Conservation (phyloP, 2,888 invertebrate species). For the Synanthedon andrenaeformis region DNA sequence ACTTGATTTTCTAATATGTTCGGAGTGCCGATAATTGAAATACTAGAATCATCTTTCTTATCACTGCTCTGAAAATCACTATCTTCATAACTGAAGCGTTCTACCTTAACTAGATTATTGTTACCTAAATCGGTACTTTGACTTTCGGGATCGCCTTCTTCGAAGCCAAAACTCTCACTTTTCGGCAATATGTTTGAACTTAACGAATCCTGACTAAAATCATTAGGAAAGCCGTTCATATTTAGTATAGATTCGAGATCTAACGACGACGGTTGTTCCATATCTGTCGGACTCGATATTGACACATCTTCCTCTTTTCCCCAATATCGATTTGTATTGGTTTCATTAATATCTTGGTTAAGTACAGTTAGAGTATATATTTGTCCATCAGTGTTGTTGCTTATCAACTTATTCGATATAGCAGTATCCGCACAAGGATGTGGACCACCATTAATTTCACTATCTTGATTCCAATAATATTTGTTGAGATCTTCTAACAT, state of each 20-base stretch:
- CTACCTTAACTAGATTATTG: slow-evolving; percentile 67
- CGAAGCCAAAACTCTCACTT: slow-evolving; percentile 79
- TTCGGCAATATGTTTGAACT: slow-evolving; percentile 71
- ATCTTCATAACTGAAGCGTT: slow-evolving; percentile 54
- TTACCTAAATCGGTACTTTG: slow-evolving; percentile 77
- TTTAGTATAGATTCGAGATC: slow-evolving; percentile 86
- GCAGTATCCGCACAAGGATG: slow-evolving; percentile 60
- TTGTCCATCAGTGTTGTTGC: slow-evolving; percentile 79
- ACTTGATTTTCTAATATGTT: slow-evolving; percentile 60
- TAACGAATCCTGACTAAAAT: slow-evolving; percentile 68
- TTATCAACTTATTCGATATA: slow-evolving; percentile 61
- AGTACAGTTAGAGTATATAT: slow-evolving; percentile 90
- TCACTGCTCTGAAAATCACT: slow-evolving; percentile 46
- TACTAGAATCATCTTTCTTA: slow-evolving; percentile 54
- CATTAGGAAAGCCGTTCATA: slow-evolving; percentile 73
- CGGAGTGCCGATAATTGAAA: slow-evolving; percentile 61
- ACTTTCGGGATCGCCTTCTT: slow-evolving; percentile 83
- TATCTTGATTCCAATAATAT: slow-evolving; percentile 83
- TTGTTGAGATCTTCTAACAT: slow-evolving; percentile 88
- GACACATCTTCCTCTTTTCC: slow-evolving; percentile 74
- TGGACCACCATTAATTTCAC: slow-evolving; percentile 66
- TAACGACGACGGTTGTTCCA: slow-evolving; percentile 73
- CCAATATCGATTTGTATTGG: slow-evolving; percentile 74
- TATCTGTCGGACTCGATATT: slow-evolving; percentile 71
- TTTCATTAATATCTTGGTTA: slow-evolving; percentile 81